phyloP scores from a whole-genome alignment of 2,888 invertebrate genomes.

The Metellina segmentata region DNA sequence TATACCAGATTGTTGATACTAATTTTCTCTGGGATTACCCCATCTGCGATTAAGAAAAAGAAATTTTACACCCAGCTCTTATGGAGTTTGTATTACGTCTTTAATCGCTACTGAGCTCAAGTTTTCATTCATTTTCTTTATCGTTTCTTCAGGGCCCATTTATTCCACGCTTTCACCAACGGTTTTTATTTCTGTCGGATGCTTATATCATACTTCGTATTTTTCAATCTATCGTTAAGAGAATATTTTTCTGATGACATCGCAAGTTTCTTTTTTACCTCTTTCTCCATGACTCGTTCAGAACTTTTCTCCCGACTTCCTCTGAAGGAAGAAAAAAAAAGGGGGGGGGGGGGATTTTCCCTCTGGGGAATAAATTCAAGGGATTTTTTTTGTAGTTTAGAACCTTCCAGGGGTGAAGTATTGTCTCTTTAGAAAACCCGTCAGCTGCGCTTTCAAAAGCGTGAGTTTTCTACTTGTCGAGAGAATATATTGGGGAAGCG shows the following conservation, averaged over 20 bases:
- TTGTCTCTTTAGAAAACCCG: slow-evolving; percentile 12
- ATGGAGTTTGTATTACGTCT: slow-evolving; percentile 69
- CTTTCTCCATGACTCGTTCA: neutral
- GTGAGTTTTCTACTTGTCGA: slow-evolving; percentile 25
- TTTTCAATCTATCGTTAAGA: slow-evolving; percentile 71
- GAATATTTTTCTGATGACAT: slow-evolving; percentile 70
- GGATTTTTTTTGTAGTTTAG: neutral
- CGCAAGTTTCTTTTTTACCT: slow-evolving; percentile 47
- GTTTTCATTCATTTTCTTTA: slow-evolving; percentile 65
- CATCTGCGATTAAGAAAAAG: slow-evolving; percentile 61
- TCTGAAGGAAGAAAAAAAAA: neutral
- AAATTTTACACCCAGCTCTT: slow-evolving; percentile 63
- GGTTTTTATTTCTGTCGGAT: slow-evolving; percentile 63
- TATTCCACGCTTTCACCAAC: slow-evolving; percentile 64
- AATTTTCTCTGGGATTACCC: slow-evolving; percentile 63
- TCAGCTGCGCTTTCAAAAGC: slow-evolving; percentile 20
- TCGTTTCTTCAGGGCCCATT: slow-evolving; percentile 66
- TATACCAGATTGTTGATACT: slow-evolving; percentile 65
- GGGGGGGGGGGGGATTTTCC: neutral
- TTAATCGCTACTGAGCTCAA: slow-evolving; percentile 69
- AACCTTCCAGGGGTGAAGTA: neutral
- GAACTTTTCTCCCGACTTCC: slow-evolving; percentile 26
- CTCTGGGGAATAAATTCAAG: neutral
- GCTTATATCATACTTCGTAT: slow-evolving; percentile 67
- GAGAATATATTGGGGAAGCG: neutral